phyloP scores from a whole-genome alignment of 2,797 vertebrate genomes.

The Brachyalestes nurse region DNA sequence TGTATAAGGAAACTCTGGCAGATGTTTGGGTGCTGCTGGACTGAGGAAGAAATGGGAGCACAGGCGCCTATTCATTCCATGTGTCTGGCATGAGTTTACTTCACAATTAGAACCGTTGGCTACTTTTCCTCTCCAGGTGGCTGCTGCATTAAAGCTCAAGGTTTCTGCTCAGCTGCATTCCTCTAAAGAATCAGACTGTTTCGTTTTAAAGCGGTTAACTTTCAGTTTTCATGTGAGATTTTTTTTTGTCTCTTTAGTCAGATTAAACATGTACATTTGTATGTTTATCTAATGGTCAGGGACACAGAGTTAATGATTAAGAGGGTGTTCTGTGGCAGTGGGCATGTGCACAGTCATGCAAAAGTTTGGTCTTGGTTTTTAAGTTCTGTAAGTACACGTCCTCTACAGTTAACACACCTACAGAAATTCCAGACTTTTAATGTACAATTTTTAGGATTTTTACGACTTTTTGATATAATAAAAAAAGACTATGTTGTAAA shows the following conservation, averaged over 20 bases:
- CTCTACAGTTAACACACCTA: no score
- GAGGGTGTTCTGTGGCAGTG: background rate
- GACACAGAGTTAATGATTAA: constrained; percentile 20
- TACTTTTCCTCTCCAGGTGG: constrained; percentile 20
- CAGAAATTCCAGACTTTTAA: no score
- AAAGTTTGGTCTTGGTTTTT: no score
- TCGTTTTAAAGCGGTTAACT: background rate
- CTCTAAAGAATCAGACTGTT: background rate
- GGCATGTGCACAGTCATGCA: background rate
- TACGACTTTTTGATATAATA: no score
- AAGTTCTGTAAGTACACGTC: no score
- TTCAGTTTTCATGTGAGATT: background rate
- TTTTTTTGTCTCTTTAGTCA: background rate
- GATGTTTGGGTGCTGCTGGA: constrained; percentile 28
- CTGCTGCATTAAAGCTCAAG: background rate
- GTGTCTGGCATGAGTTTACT: constrained; percentile 12
- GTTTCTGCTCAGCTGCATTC: background rate
- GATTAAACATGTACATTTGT: background rate
- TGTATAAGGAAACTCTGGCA: constrained; percentile 10
- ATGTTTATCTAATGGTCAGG: constrained; percentile 24
- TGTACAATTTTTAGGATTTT: no score
- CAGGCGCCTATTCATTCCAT: constrained; percentile 25
- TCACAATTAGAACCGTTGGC: background rate
- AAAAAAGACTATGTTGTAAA: no score
- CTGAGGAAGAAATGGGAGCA: constrained; percentile 10